phyloP scores from a whole-genome alignment of 2,888 invertebrate species.

The Acanthosepion lycidas region DNA sequence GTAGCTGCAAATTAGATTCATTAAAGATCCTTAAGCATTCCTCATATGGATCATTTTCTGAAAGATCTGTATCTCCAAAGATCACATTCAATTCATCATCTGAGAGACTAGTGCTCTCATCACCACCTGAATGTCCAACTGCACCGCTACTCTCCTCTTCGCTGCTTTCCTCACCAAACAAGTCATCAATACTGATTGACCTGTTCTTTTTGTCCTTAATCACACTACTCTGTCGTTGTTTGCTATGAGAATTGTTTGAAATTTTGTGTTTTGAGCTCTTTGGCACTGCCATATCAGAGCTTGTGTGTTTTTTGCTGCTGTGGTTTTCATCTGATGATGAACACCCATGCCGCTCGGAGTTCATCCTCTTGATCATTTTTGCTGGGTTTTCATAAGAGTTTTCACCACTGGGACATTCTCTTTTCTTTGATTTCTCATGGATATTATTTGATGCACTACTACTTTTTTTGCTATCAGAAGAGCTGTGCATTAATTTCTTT shows the following conservation, averaged over 20 bases:
- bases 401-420: background rate
- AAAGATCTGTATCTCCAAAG: constrained; percentile 58
- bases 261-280: background rate
- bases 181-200: background rate
- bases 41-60: constrained; percentile 81
- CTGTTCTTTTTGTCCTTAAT: constrained; percentile 24
- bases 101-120: constrained; percentile 45
- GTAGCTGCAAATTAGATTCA: constrained; percentile 76
- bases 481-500: background rate
- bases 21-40: constrained; percentile 91
- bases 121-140: constrained; percentile 53
- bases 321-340: background rate
- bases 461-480: background rate
- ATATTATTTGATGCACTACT: background rate
- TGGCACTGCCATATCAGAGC: background rate
- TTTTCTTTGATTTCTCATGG: constrained; percentile 25
- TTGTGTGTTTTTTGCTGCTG: background rate
- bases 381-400: background rate
- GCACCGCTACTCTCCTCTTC: constrained; percentile 53
- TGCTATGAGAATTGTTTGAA: background rate
- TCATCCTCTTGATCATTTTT: background rate
- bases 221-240: background rate
- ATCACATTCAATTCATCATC: constrained; percentile 49
- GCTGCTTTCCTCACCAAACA: constrained; percentile 50
- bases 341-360: background rate